A percentile compares a stretch with the other conserved stretches of the same genome.
Evolutionary conservation across 2,113 vertebrate species (phyloP).

Genomic region (Callocephalon fimbriatum): DNA sequence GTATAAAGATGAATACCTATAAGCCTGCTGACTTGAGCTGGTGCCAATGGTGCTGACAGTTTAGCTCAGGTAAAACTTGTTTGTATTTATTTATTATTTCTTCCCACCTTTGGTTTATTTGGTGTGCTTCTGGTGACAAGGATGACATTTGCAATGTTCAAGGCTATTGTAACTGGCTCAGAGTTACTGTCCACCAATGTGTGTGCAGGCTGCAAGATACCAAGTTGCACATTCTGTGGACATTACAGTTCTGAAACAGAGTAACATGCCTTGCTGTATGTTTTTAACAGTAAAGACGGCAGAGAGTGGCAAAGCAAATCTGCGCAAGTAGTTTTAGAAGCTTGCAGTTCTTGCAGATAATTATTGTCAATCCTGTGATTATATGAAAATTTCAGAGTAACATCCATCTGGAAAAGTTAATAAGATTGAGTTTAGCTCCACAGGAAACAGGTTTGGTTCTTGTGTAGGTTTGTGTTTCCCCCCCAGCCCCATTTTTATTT

Average conservation of each 20-base stretch:
- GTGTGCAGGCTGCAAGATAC: background rate
- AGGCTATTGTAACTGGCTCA: background rate
- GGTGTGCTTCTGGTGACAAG: accelerated
- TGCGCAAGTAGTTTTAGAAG: background rate
- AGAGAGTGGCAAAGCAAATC: background rate
- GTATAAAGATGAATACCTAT: background rate
- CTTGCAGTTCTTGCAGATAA: background rate
- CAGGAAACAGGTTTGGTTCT: background rate
- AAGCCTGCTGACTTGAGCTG: background rate
- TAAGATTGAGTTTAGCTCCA: background rate
- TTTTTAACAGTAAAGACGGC: background rate
- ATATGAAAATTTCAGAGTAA: background rate
- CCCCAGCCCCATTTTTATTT: background rate
- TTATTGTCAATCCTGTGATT: background rate
- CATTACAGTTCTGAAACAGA: background rate
- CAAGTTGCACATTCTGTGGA: background rate
- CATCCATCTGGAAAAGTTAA: background rate
- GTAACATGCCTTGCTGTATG: background rate
- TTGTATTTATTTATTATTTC: background rate
- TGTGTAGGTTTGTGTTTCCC: background rate
- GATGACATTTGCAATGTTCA: background rate
- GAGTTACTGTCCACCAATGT: accelerated
- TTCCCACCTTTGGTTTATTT: background rate
- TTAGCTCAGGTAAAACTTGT: background rate
- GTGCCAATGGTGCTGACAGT: background rate